Conservation (phyloP, 2,113 vertebrate genomes). For the Petrocephalus zakoni region DNA sequence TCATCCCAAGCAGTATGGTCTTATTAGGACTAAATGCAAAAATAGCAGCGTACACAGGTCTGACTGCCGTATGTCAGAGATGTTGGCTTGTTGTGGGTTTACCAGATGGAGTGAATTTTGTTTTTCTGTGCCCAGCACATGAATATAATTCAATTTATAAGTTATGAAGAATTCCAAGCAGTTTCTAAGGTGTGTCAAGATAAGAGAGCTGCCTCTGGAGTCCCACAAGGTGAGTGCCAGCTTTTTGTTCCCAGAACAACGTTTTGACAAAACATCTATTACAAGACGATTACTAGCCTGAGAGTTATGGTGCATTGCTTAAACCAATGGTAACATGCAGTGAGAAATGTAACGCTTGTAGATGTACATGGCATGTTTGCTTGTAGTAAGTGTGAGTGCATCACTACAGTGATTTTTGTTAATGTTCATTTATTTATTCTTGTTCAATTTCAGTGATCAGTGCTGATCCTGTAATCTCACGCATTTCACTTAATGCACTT, state of each 20-base stretch:
- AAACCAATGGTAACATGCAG: neutral
- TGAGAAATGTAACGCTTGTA: neutral
- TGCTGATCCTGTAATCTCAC: neutral
- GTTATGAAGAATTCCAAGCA: neutral
- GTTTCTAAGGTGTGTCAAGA: neutral
- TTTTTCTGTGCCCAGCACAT: neutral
- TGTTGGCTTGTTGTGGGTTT: neutral
- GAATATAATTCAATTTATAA: neutral
- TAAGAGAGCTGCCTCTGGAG: no score
- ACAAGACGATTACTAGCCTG: neutral
- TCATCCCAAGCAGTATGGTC: slow-evolving; percentile 32
- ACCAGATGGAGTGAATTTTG: neutral
- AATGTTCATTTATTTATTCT: neutral
- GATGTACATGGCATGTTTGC: neutral
- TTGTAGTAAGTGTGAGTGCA: neutral
- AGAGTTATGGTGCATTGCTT: neutral
- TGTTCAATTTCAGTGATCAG: neutral
- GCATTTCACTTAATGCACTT: neutral
- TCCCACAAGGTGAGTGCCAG: neutral
- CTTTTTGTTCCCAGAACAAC: neutral
- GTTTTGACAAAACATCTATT: neutral
- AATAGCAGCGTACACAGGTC: slow-evolving; percentile 35
- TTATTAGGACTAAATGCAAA: slow-evolving; percentile 33
- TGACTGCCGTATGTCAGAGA: slow-evolving; percentile 37
- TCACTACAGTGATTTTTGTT: neutral